Evolutionary conservation across 2,797 vertebrate species (phyloP).

Genomic region (Rhynchonycteris naso): DNA sequence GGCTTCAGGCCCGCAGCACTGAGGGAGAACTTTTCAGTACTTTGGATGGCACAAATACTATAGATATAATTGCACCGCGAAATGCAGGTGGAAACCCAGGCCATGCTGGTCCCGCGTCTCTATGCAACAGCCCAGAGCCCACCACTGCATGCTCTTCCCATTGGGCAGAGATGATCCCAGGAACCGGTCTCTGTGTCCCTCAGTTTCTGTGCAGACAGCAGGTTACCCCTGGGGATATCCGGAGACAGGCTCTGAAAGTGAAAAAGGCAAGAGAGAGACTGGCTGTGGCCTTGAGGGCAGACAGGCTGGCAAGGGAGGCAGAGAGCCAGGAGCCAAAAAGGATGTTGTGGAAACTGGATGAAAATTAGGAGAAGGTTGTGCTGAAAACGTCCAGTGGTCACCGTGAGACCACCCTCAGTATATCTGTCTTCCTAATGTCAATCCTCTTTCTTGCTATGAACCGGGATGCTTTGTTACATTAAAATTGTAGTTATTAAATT

Average conservation of each 20-base stretch:
- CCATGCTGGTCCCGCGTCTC: fast-evolving
- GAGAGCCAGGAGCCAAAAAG: background rate
- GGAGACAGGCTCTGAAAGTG: background rate
- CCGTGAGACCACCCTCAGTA: fast-evolving
- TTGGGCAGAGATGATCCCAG: background rate
- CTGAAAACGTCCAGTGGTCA: background rate
- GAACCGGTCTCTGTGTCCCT: background rate
- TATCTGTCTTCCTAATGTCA: background rate
- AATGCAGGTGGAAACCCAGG: too few relatives aligned
- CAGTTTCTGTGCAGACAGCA: background rate
- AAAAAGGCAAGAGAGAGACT: background rate
- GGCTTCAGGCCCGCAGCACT: background rate
- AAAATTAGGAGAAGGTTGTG: background rate
- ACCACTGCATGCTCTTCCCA: background rate
- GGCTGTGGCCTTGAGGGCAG: background rate
- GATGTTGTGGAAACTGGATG: background rate
- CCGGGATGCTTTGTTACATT: background rate
- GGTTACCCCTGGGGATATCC: background rate
- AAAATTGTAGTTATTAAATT: background rate
- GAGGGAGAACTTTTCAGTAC: background rate
- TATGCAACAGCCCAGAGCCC: background rate
- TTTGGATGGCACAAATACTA: background rate
- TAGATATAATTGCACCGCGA: background rate
- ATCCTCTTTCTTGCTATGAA: background rate
- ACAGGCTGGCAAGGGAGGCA: background rate